Percentiles rank a stretch among this genome's conserved stretches.
phyloP scores from a whole-genome alignment of 1,140 invertebrate species.

The Bombus consobrinus region DNA sequence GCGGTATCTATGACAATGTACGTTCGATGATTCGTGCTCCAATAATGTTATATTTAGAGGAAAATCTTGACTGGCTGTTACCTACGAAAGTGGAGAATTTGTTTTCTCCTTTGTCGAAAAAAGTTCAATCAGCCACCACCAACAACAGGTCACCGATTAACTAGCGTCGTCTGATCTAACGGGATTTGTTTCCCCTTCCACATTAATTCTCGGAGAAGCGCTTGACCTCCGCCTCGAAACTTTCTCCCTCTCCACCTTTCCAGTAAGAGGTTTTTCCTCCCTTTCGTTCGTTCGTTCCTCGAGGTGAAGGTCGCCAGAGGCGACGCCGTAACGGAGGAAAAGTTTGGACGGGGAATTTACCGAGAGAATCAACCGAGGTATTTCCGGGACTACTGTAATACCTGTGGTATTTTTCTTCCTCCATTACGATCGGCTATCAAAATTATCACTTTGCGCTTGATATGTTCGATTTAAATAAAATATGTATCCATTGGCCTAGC shows the following conservation, averaged over 20 bases:
- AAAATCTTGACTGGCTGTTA: conserved; percentile 24
- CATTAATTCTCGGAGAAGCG: conserved; percentile 48
- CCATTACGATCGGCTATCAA: neutral
- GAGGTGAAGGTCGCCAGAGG: conserved; percentile 66
- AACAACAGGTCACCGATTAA: conserved; percentile 44
- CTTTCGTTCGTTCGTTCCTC: conserved; percentile 66
- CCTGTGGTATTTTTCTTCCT: neutral
- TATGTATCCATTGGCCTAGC: neutral
- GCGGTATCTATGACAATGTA: neutral
- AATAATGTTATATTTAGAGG: neutral
- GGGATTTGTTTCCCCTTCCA: conserved; percentile 53
- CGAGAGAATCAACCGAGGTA: neutral
- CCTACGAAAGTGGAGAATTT: neutral
- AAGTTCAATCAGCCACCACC: conserved; percentile 15
- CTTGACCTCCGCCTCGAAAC: conserved; percentile 62
- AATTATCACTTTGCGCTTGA: neutral
- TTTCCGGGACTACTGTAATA: neutral
- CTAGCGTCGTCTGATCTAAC: conserved; percentile 59
- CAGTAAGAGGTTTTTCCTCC: conserved; percentile 55
- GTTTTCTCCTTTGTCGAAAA: neutral
- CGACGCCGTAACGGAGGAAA: conserved; percentile 62
- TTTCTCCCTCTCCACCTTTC: conserved; percentile 59
- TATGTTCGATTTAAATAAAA: neutral
- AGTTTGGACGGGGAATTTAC: conserved; percentile 42
- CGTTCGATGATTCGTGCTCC: neutral